Conservation (phyloP, 2,113 vertebrate genomes). For the Thymallus thymallus region DNA sequence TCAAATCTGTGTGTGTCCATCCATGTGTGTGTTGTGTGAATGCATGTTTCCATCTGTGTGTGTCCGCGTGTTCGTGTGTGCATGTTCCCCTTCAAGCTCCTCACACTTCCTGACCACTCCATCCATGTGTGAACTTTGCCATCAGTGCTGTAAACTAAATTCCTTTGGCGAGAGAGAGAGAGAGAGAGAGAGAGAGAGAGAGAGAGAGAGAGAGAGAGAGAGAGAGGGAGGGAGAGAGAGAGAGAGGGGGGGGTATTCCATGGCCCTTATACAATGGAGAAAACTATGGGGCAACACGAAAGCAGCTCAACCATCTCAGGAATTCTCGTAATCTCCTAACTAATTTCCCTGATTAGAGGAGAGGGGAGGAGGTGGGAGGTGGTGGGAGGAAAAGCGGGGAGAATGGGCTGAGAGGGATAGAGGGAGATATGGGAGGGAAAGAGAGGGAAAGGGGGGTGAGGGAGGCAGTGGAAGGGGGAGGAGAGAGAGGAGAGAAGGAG, state of each 20-base stretch:
- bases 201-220: conserved; percentile 28
- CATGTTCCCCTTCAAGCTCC: too few species aligned
- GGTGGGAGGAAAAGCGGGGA: conserved; percentile 16
- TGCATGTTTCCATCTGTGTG: neutral
- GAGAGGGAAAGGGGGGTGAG: conserved; percentile 10
- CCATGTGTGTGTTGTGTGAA: neutral
- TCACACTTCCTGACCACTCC: neutral
- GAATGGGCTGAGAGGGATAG: conserved; percentile 1
- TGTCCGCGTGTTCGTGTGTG: too few species aligned
- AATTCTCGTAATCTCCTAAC: conserved; percentile 47
- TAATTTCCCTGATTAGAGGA: conserved; percentile 22
- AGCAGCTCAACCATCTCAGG: conserved; percentile 40
- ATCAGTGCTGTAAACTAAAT: neutral
- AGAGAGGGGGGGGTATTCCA: conserved; percentile 44
- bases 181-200: conserved; percentile 5
- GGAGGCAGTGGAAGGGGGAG: too few species aligned
- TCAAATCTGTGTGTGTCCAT: too few species aligned
- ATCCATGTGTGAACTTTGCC: conserved; percentile 17
- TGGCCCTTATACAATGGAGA: conserved; percentile 51
- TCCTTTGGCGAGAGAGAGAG: too few species aligned
- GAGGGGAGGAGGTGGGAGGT: conserved; percentile 2
- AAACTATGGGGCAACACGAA: conserved; percentile 40
- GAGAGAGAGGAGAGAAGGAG: too few species aligned
- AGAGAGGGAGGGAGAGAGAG: conserved; percentile 9
- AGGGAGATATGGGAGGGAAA: conserved; percentile 14